Conservation (phyloP, 2,888 invertebrate genomes). For the Neoitamus cyanurus region DNA sequence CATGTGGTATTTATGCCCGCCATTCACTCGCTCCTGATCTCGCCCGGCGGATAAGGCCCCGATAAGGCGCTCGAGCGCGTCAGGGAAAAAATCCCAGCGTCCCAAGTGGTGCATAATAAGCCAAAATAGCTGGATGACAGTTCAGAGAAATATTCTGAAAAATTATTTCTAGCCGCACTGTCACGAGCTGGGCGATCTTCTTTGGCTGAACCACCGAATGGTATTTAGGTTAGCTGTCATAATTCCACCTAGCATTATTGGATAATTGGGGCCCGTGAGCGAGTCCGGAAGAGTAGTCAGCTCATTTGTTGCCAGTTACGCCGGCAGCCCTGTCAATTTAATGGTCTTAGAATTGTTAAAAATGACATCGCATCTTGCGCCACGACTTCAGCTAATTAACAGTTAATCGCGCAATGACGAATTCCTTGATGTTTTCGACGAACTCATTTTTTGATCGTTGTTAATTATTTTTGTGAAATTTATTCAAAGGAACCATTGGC, state of each 20-base stretch:
- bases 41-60: background rate
- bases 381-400: conserved; percentile 12
- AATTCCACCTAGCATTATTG: conserved; percentile 43
- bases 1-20: conserved; percentile 39
- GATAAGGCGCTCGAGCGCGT: background rate
- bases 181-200: conserved; percentile 31
- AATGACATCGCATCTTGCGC: conserved; percentile 14
- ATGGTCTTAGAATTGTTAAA: conserved; percentile 40
- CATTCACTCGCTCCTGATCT: conserved; percentile 34
- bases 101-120: conserved; percentile 17
- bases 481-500: background rate
- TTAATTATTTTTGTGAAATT: background rate
- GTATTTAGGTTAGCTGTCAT: conserved; percentile 42
- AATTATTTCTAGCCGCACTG: conserved; percentile 34
- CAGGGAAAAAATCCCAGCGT: background rate
- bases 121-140: conserved; percentile 40
- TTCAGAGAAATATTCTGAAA: conserved; percentile 46
- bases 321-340: conserved; percentile 34
- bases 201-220: background rate
- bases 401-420: conserved; percentile 22
- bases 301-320: conserved; percentile 40
- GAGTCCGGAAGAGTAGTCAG: conserved; percentile 38
- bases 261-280: conserved; percentile 43
- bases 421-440: background rate
- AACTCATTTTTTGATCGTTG: background rate